Conservation (phyloP, 2,113 vertebrate genomes). For the Formicarius rufipectus region DNA sequence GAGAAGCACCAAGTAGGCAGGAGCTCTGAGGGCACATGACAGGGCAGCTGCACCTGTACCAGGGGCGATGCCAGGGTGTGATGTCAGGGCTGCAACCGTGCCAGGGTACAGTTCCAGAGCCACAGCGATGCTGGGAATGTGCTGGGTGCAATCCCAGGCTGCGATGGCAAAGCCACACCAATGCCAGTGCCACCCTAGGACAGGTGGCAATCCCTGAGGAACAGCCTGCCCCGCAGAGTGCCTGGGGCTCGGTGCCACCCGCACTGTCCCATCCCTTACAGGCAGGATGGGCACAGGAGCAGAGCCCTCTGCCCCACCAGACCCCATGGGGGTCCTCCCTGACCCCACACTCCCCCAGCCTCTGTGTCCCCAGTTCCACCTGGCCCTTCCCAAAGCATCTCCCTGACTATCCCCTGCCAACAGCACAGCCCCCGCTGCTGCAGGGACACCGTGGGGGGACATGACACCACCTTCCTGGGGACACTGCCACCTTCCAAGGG, state of each 20-base stretch:
- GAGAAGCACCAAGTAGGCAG: neutral
- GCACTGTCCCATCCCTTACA: accelerated
- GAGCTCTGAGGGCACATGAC: neutral
- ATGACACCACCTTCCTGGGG: too few relatives aligned
- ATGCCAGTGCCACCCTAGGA: neutral
- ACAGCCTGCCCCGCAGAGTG: accelerated
- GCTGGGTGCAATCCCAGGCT: neutral
- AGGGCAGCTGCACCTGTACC: neutral
- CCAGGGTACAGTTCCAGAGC: neutral
- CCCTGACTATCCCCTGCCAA: neutral
- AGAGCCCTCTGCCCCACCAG: neutral
- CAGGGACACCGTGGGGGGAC: neutral
- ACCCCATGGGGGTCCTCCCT: accelerated
- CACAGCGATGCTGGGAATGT: neutral
- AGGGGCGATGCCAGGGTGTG: neutral
- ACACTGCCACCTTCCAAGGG: neutral
- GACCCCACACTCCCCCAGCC: accelerated
- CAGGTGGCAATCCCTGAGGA: neutral
- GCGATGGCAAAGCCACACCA: accelerated
- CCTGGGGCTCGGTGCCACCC: accelerated
- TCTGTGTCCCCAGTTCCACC: accelerated
- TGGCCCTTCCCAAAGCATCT: neutral
- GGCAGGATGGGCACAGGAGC: accelerated
- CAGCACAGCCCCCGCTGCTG: neutral
- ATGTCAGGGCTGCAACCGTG: too few relatives aligned